These are phyloP conservation scores for Leptatherina wallacei DNA, from an alignment of 2,797 vertebrate genomes.

Conservation along the genomic window DNA sequence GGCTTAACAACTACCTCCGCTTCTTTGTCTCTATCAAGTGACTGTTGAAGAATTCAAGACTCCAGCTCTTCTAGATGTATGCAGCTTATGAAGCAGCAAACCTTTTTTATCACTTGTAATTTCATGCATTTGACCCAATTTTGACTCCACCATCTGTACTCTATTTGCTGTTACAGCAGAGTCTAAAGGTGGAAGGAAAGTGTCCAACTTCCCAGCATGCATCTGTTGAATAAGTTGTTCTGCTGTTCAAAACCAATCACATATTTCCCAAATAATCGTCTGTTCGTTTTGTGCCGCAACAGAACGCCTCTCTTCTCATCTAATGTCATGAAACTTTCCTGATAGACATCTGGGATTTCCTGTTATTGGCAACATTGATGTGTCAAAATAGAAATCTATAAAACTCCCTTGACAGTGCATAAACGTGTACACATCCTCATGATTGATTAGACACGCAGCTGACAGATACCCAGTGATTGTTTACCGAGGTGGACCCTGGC, in stretches of 20 bases:
- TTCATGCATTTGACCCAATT: neutral
- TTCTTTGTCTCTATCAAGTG: neutral
- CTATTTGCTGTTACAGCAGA: neutral
- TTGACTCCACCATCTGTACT: constrained; percentile 1
- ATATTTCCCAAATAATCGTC: constrained; percentile 17
- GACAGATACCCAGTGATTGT: constrained; percentile 77
- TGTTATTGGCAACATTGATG: constrained; percentile 71
- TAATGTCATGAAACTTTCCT: constrained; percentile 66
- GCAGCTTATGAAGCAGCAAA: constrained; percentile 1
- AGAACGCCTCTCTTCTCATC: constrained; percentile 43
- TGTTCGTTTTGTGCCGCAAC: constrained; percentile 33
- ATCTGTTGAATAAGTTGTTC: neutral
- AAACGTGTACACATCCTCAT: constrained; percentile 75
- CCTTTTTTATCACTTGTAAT: neutral
- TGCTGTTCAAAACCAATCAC: constrained; percentile 24
- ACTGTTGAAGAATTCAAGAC: neutral
- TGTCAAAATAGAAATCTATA: constrained; percentile 78
- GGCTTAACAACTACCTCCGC: neutral
- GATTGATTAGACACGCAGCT: constrained; percentile 78
- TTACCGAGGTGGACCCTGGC: constrained; percentile 78
- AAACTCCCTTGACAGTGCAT: constrained; percentile 77
- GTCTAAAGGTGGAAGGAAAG: neutral
- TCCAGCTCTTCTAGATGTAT: constrained; percentile 8
- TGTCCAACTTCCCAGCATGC: neutral
- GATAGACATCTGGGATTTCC: constrained; percentile 62